Evolutionary conservation across 2,888 invertebrate genomes (phyloP), one percentile per base, ranked within the genome.

Genomic region (Pelosia muscerda): DNA sequence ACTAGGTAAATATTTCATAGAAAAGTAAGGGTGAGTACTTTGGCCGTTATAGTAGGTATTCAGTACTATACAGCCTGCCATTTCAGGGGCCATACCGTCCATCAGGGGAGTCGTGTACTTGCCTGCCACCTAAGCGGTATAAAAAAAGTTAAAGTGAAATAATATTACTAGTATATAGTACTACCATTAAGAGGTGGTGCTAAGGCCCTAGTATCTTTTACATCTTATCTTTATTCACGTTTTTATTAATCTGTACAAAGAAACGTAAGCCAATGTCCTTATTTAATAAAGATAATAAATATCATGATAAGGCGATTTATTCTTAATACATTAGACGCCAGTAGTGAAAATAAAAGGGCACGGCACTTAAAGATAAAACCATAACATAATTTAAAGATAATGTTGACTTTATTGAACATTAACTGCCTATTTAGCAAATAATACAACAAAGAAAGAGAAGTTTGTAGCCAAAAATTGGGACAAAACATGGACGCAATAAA

Each of bases 341-440:
- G 49, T 63, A 57, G 60, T 63, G 38, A 65, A 69, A 79, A 72
- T 69, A 31, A 67, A n/a, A 68, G 68, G 26, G 61, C 23, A 60
- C 13, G 69, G 56, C 63, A 28, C 57, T 73, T 54, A 76, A 73
- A 73, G 59, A 65, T 65, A 25, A 72, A 70, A 66, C 71, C 68
- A 55, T 74, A 72, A 72, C 31, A 68, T 71, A 65, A 71, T 73
- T 31, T 68, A 73, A 70, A 69, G 58, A 60, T 74, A 77, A 76
- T 65, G 66, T 68, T 63, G 59, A 61, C 38, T 73, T 72, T 71
- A 74, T 63, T 34, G 26, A 54, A 63, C 69, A 73, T 71, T 74
- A 73, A 73, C 65, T 58, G 62, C 42, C 56, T 60, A 69, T 70
- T 74, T 68, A 73, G 55, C 66, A 68, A 59, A 63, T 56, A 61